phyloP scores from a whole-genome alignment of 2,888 invertebrate species.

The Camptogramma bilineatum region DNA sequence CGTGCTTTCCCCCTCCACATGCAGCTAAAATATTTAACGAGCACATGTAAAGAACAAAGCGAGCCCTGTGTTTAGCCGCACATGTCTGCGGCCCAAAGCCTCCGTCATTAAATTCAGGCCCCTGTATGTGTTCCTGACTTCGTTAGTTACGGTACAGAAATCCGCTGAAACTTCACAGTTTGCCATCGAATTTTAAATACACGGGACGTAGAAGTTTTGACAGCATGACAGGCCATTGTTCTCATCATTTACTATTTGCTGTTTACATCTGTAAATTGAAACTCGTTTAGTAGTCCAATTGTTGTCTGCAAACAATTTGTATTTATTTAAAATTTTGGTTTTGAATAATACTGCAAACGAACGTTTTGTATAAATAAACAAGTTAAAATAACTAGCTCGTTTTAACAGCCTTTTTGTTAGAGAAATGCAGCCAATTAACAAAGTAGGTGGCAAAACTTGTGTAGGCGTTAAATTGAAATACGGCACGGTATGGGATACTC shows the following conservation, averaged over 20 bases:
- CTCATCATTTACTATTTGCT: neutral
- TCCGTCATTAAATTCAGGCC: conserved; percentile 64
- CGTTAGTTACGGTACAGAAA: conserved; percentile 53
- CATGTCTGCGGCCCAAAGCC: conserved; percentile 54
- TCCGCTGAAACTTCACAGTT: conserved; percentile 16
- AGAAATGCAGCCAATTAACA: neutral
- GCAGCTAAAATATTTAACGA: conserved; percentile 75
- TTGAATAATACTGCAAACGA: conserved; percentile 11
- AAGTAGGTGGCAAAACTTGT: neutral
- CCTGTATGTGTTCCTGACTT: conserved; percentile 59
- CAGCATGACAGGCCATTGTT: neutral
- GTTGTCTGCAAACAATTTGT: neutral
- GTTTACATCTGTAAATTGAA: conserved; percentile 13
- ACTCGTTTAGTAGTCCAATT: conserved; percentile 4
- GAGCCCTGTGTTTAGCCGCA: conserved; percentile 31
- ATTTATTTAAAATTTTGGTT: conserved; percentile 9
- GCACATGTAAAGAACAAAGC: conserved; percentile 44
- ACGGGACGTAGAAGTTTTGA: neutral
- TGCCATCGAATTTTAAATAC: conserved; percentile 1
- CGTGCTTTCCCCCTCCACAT: conserved; percentile 38
- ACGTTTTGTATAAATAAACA: conserved; percentile 5
- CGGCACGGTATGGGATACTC: neutral
- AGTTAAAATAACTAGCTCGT: conserved; percentile 5
- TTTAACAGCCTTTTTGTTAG: neutral
- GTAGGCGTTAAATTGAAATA: neutral